Conservation (phyloP, 2,113 vertebrate genomes). For the Podarcis muralis region DNA sequence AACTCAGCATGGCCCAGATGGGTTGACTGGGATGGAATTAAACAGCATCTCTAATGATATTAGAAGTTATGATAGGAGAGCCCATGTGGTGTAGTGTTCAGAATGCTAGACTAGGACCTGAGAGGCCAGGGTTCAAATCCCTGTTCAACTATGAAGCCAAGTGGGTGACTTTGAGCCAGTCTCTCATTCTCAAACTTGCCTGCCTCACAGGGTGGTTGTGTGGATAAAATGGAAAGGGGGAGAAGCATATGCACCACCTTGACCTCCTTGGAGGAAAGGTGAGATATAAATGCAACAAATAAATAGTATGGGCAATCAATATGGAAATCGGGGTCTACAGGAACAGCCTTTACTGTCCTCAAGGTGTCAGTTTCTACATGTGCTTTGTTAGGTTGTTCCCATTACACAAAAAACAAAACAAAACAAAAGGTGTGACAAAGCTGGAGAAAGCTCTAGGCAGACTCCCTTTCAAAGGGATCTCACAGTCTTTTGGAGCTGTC, state of each 20-base stretch:
- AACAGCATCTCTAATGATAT: not conserved
- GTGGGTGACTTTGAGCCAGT: too few relatives aligned
- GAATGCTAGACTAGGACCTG: too few relatives aligned
- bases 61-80: not conserved
- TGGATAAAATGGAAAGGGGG: too few relatives aligned
- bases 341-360: not conserved
- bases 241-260: too few relatives aligned
- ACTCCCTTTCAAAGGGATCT: slow-evolving; percentile 2
- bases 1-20: not conserved
- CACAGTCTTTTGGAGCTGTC: not conserved
- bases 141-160: too few relatives aligned
- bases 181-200: too few relatives aligned
- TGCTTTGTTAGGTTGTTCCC: not conserved
- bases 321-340: not conserved
- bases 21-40: not conserved
- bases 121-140: too few relatives aligned
- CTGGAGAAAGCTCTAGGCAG: not conserved
- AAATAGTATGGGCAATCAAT: too few relatives aligned
- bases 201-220: too few relatives aligned
- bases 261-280: too few relatives aligned
- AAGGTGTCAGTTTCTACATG: not conserved
- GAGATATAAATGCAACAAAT: too few relatives aligned
- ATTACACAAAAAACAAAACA: not conserved
- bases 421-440: not conserved
- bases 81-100: too few relatives aligned